A percentile compares a stretch with the other conserved stretches of the same genome.
Evolutionary conservation across 2,113 vertebrate genomes (phyloP).

Genomic region (Naja naja): DNA sequence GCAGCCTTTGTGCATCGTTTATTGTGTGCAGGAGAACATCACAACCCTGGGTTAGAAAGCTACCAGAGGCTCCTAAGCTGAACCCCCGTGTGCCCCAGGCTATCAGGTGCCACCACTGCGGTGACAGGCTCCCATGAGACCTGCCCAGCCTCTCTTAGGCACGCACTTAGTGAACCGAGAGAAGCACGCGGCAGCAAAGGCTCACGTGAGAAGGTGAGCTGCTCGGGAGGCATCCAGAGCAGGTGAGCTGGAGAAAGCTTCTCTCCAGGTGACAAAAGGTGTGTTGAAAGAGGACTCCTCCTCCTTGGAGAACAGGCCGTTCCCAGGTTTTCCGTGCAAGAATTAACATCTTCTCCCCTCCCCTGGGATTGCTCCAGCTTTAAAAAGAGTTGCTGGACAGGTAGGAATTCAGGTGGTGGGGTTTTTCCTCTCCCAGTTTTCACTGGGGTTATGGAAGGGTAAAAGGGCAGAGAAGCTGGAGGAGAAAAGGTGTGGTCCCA

Average conservation of each 20-base stretch:
- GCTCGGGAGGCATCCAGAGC: neutral
- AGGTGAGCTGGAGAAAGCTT: neutral
- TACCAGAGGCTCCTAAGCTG: neutral
- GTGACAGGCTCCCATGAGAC: neutral
- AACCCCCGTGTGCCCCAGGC: too few relatives aligned
- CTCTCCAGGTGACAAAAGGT: neutral
- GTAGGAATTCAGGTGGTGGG: neutral
- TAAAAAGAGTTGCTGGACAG: neutral
- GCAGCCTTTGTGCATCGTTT: neutral
- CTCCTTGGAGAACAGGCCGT: neutral
- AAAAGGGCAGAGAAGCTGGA: neutral
- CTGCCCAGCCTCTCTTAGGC: neutral
- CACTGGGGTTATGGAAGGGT: neutral
- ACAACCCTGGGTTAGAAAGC: neutral
- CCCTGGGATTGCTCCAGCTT: neutral
- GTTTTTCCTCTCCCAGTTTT: neutral
- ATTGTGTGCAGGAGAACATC: neutral
- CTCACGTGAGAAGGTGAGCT: neutral
- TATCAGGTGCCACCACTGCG: neutral
- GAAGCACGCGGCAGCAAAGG: neutral
- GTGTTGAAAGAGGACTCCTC: neutral
- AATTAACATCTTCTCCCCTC: neutral
- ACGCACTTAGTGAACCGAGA: neutral
- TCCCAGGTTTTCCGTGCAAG: neutral
- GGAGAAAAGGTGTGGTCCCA: neutral